Percentiles rank a stretch among this genome's conserved stretches.
Evolutionary conservation across 1,140 invertebrate species (phyloP).

Genomic region (Drosophila pallidifrons): DNA sequence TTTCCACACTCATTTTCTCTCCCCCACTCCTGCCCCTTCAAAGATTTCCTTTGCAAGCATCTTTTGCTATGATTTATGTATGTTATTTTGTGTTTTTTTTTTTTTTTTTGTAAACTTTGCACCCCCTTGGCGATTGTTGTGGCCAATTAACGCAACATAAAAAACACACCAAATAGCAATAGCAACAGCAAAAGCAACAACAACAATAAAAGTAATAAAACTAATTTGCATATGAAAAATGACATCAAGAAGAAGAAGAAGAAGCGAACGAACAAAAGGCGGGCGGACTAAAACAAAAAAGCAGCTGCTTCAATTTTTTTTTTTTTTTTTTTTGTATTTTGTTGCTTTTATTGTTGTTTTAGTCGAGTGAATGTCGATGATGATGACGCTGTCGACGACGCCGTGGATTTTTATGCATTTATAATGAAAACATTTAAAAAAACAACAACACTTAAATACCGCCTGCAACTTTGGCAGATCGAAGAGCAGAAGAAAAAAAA

Average conservation of each 20-base stretch:
- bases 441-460: slow-evolving; percentile 24
- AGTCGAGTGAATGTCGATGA: slow-evolving; percentile 53
- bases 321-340: slow-evolving; percentile 35
- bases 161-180: slow-evolving; percentile 47
- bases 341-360: slow-evolving; percentile 33
- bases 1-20: neutral
- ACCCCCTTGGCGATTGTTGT: slow-evolving; percentile 31
- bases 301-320: slow-evolving; percentile 22
- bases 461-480: slow-evolving; percentile 48
- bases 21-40: too few species aligned
- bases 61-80: neutral
- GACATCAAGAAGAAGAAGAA: slow-evolving; percentile 47
- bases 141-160: slow-evolving; percentile 71
- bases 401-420: slow-evolving; percentile 70
- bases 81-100: neutral
- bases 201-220: slow-evolving; percentile 48
- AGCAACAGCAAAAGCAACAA: slow-evolving; percentile 46
- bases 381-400: slow-evolving; percentile 38
- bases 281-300: slow-evolving; percentile 56
- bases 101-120: neutral
- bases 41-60: neutral
- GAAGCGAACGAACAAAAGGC: slow-evolving; percentile 40
- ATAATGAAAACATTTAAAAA: slow-evolving; percentile 76
- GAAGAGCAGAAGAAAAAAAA: slow-evolving; percentile 13
- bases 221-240: slow-evolving; percentile 73